These are phyloP conservation scores for Diadumene lineata DNA, from an alignment of 92 coral and sea anemone genomes.

Conservation along the genomic window DNA sequence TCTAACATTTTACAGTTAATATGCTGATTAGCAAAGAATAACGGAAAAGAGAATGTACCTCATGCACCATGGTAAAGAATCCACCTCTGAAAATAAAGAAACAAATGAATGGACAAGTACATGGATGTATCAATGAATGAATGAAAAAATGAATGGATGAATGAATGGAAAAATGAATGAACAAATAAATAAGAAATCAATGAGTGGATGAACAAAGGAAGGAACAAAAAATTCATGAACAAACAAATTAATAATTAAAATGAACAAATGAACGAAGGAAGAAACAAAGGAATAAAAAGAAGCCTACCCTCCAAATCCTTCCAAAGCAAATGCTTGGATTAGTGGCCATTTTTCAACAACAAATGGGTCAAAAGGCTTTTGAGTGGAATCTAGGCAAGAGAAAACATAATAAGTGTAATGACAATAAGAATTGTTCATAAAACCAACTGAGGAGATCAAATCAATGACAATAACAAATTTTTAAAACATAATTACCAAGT, in stretches of 20 bases:
- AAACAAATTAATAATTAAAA: background rate
- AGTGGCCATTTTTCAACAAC: conserved; percentile 88
- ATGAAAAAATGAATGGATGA: background rate
- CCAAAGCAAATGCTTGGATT: conserved; percentile 88
- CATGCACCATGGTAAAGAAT: conserved; percentile 84
- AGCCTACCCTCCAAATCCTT: conserved; percentile 79
- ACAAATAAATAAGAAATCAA: background rate
- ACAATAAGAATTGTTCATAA: background rate
- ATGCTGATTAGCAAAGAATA: background rate
- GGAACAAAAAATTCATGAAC: background rate
- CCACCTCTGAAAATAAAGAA: conserved; percentile 63
- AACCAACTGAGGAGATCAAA: too few species aligned
- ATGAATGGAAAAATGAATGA: background rate
- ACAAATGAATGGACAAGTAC: too few species aligned
- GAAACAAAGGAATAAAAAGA: background rate
- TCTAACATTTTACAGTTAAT: background rate
- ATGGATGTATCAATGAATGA: background rate
- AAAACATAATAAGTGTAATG: background rate
- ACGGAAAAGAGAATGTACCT: conserved; percentile 43
- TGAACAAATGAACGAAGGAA: background rate
- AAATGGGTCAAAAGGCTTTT: conserved; percentile 70
- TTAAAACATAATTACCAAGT: too few species aligned
- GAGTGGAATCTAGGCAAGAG: conserved; percentile 12
- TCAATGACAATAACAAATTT: too few species aligned
- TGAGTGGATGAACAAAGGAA: background rate